Percentiles rank a stretch among this genome's conserved stretches.
These are phyloP conservation scores for Odontomachus brunneus DNA, from an alignment of 1,140 invertebrate genomes.

Conservation along the genomic window DNA sequence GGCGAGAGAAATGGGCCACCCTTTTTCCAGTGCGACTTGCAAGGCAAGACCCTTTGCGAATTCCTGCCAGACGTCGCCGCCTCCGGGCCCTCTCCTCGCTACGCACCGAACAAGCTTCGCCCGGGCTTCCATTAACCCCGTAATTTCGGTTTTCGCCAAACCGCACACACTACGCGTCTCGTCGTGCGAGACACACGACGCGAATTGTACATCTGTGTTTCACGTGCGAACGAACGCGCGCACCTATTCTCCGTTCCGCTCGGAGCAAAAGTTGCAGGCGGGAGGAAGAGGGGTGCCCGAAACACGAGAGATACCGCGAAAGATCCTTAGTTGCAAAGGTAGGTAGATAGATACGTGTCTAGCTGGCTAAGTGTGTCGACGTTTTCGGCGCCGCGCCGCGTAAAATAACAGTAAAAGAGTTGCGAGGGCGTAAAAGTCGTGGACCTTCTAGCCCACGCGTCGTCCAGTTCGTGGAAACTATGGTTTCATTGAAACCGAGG, in stretches of 20 bases:
- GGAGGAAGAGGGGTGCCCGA: slow-evolving; percentile 21
- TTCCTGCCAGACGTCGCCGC: not conserved
- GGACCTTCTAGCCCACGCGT: not conserved
- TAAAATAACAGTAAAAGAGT: slow-evolving; percentile 68
- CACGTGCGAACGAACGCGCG: not conserved
- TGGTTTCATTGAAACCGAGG: slow-evolving; percentile 49
- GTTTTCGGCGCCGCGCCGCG: slow-evolving; percentile 60
- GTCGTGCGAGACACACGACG: not conserved
- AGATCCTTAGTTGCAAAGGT: slow-evolving; percentile 7
- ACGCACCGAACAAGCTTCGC: slow-evolving; percentile 29
- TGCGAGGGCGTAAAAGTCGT: slow-evolving; percentile 53
- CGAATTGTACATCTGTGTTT: slow-evolving; percentile 29
- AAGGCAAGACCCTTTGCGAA: slow-evolving; percentile 9
- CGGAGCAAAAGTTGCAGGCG: slow-evolving; percentile 59
- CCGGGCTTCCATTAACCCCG: slow-evolving; percentile 71
- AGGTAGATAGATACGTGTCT: too few relatives aligned
- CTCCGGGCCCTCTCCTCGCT: slow-evolving; percentile 19
- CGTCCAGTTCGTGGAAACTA: slow-evolving; percentile 29
- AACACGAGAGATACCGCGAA: slow-evolving; percentile 55
- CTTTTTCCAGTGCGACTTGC: slow-evolving; percentile 42
- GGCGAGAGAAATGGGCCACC: not conserved
- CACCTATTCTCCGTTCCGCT: slow-evolving; percentile 48
- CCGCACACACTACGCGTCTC: slow-evolving; percentile 49
- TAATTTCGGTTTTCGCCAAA: slow-evolving; percentile 69
- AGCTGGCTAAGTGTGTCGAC: slow-evolving; percentile 19